Percentiles rank a stretch among this genome's conserved stretches.
Conservation (phyloP, 1,140 invertebrate species). For the Drosophila sucinea region DNA sequence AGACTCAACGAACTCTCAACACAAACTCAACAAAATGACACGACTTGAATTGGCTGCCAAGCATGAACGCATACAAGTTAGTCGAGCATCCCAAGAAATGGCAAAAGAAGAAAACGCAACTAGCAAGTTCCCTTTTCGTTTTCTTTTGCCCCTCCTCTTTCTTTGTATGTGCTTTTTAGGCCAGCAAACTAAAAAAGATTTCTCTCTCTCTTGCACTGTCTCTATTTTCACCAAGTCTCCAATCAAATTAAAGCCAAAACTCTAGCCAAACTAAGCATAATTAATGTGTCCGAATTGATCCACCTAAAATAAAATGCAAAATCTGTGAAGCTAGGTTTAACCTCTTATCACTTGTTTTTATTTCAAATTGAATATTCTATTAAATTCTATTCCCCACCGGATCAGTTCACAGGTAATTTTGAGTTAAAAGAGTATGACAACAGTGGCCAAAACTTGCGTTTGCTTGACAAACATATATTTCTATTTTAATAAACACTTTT, state of each 20-base stretch:
- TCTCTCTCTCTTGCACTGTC: not conserved
- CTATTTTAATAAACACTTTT: not conserved
- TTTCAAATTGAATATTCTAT: too few species aligned
- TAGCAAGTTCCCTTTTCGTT: conserved; percentile 46
- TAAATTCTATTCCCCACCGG: too few species aligned
- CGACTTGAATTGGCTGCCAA: conserved; percentile 80
- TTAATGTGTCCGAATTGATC: not conserved
- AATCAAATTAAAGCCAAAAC: conserved; percentile 61
- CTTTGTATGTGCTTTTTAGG: conserved; percentile 60
- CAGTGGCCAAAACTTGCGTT: too few species aligned
- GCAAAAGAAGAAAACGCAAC: conserved; percentile 27
- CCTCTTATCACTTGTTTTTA: too few species aligned
- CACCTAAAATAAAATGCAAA: not conserved
- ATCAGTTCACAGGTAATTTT: too few species aligned
- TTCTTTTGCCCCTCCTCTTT: conserved; percentile 46
- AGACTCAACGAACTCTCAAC: conserved; percentile 70
- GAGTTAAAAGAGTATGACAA: too few species aligned
- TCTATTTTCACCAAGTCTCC: conserved; percentile 35
- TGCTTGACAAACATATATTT: not conserved
- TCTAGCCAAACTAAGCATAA: conserved; percentile 29
- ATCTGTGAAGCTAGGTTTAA: not conserved
- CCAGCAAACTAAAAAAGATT: conserved; percentile 43
- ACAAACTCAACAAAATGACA: conserved; percentile 79
- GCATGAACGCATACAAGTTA: conserved; percentile 76
- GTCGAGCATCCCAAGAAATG: conserved; percentile 59